Percentiles rank a stretch among this genome's conserved stretches.
Evolutionary conservation across 2,113 vertebrate genomes (phyloP).

Genomic region (Clupea harengus): DNA sequence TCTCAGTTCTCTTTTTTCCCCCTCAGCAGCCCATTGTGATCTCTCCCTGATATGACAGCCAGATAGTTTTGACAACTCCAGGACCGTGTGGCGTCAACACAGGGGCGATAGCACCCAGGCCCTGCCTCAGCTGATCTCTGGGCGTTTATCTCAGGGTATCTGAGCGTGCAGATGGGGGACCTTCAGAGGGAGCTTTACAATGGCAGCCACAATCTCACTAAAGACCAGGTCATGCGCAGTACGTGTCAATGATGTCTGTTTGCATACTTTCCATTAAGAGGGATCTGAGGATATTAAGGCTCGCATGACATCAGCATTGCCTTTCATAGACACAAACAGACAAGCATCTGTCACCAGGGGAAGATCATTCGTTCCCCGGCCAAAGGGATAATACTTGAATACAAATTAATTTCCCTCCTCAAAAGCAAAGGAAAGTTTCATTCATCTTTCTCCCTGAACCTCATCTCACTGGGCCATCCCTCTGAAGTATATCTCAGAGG

Average conservation of each 20-base stretch:
- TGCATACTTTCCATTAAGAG: conserved; percentile 11
- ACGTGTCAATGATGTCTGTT: conserved; percentile 3
- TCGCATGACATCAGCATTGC: conserved; percentile 17
- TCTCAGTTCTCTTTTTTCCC: conserved; percentile 50
- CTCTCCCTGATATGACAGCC: conserved; percentile 60
- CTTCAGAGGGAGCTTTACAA: conserved; percentile 37
- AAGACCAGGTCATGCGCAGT: background rate
- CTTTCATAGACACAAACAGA: conserved; percentile 20
- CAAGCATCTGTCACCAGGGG: conserved; percentile 50
- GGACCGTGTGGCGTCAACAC: conserved; percentile 75
- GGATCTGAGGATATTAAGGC: conserved; percentile 18
- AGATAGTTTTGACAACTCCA: conserved; percentile 75
- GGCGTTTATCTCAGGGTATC: conserved; percentile 58
- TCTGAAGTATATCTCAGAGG: conserved; percentile 25
- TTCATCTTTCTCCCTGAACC: conserved; percentile 24
- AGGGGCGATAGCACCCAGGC: conserved; percentile 57
- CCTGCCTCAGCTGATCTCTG: conserved; percentile 55
- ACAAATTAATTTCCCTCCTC: conserved; percentile 46
- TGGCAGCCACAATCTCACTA: conserved; percentile 23
- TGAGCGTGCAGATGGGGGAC: conserved; percentile 51
- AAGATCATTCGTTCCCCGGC: background rate
- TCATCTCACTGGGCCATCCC: conserved; percentile 46
- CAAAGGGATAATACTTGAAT: conserved; percentile 19
- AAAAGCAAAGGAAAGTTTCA: conserved; percentile 40
- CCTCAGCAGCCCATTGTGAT: conserved; percentile 47